Evolutionary conservation across 2,888 invertebrate species (phyloP).

Genomic region (Cacoxenus indagator): DNA sequence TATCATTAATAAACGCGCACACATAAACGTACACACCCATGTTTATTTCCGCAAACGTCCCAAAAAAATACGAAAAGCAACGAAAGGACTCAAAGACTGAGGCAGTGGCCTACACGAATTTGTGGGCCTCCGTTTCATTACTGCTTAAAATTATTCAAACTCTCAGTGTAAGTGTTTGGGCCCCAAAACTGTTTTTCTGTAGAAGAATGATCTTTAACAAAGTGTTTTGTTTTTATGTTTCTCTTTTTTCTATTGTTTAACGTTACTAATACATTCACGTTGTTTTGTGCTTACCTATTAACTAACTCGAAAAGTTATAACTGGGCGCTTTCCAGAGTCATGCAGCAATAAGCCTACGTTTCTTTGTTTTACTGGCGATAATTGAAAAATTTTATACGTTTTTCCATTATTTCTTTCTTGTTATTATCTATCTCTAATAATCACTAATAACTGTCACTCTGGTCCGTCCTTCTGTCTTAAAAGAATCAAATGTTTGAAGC

Average conservation of each 20-base stretch:
- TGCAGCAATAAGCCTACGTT: background rate
- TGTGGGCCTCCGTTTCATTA: background rate
- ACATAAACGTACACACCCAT: background rate
- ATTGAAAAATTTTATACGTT: too few relatives aligned
- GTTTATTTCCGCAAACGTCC: background rate
- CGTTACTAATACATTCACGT: background rate
- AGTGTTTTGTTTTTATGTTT: background rate
- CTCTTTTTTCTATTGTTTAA: background rate
- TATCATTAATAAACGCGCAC: background rate
- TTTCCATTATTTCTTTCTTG: too few relatives aligned
- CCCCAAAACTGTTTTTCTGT: background rate
- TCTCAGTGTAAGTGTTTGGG: background rate
- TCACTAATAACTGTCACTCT: too few relatives aligned
- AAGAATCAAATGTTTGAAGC: too few relatives aligned
- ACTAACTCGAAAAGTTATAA: background rate
- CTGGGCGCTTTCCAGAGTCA: constrained; percentile 4
- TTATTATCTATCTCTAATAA: too few relatives aligned
- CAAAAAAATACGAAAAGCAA: background rate
- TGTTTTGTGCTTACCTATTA: background rate
- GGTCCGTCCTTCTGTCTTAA: too few relatives aligned
- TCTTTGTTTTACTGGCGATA: too few relatives aligned
- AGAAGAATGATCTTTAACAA: background rate
- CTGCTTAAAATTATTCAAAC: background rate
- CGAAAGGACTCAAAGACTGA: background rate
- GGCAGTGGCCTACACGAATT: background rate